Evolutionary conservation across 2,113 vertebrate genomes (phyloP), one percentile per base, ranked within the genome.

Genomic region (Scolopax mira): DNA sequence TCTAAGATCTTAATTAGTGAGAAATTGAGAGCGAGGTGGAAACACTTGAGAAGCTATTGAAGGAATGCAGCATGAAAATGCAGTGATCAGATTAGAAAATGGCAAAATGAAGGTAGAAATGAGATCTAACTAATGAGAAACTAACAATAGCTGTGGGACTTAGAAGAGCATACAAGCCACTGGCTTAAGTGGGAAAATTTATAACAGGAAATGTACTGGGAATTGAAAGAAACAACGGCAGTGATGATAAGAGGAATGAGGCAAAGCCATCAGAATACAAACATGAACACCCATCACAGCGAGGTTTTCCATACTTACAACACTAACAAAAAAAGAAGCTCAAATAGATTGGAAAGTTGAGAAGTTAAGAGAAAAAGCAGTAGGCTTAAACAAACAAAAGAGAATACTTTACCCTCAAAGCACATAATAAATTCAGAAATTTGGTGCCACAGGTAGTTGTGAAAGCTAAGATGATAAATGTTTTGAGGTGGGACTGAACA

Each of bases 301-400:
- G 13, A 51, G 19, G 60, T 52, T 79, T 65, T 44, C 60, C 55
- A 33, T 42, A 35, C 16, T 77, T 88, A 39, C 18, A 79, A 60
- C 46, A 83, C 18, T 33, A 78, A 73, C 25, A 91, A 41, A 12
- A 62, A 39, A 42, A 73, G 54, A 88, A 33, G 35, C 30, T n/a
- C 74, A 85, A 85, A 54, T 4, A 44, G 21, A 48, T 55, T 55
- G 17, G 33, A 64, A 83, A 57, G 46, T 5, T 88, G 21, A 41
- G 49, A 89, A 91, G 54, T 9, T 28, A 91, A 79, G 19, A 88
- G 70, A 88, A 70, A 49, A 85, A 75, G 62, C 75, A 73, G 28
- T 19, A 79, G 48, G n/a, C 23, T 97, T 90, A 91, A 88, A 69
- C 71, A 96, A 94, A 75, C 81, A 83, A 54, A 49, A 61, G 75